Conservation (phyloP, 2,113 vertebrate genomes). For the Agelaius phoeniceus region DNA sequence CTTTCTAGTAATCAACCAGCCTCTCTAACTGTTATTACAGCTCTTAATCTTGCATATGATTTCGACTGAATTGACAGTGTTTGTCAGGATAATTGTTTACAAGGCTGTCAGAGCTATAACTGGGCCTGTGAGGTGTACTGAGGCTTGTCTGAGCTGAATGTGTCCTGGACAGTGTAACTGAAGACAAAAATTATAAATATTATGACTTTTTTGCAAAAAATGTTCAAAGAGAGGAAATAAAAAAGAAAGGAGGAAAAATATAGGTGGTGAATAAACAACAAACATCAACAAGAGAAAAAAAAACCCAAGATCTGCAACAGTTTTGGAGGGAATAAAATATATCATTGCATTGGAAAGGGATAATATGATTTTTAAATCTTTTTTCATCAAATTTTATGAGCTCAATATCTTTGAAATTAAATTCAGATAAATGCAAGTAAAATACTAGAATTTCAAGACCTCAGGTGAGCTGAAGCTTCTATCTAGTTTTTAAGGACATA, state of each 20-base stretch:
- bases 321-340: not conserved
- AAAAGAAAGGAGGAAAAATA: not conserved
- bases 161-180: not conserved
- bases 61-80: not conserved
- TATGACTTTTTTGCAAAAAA: not conserved
- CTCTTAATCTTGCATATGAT: not conserved
- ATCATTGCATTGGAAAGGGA: not conserved
- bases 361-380: not conserved
- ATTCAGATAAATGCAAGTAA: not conserved
- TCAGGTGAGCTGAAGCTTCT: not conserved
- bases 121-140: not conserved
- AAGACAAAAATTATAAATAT: not conserved
- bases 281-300: not conserved
- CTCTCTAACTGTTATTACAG: not conserved
- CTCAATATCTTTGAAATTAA: not conserved
- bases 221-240: not conserved
- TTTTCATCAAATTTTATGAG: not conserved
- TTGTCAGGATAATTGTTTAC: not conserved
- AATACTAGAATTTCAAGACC: not conserved
- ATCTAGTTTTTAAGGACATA: not conserved
- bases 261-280: not conserved
- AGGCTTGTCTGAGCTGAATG: not conserved
- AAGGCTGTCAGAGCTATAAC: not conserved
- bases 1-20: not conserved
- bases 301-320: fast-evolving